A percentile compares a stretch with the other conserved stretches of the same genome.
Conservation (phyloP, 1,140 invertebrate species). For the Pseudomyrmex pallidus region DNA sequence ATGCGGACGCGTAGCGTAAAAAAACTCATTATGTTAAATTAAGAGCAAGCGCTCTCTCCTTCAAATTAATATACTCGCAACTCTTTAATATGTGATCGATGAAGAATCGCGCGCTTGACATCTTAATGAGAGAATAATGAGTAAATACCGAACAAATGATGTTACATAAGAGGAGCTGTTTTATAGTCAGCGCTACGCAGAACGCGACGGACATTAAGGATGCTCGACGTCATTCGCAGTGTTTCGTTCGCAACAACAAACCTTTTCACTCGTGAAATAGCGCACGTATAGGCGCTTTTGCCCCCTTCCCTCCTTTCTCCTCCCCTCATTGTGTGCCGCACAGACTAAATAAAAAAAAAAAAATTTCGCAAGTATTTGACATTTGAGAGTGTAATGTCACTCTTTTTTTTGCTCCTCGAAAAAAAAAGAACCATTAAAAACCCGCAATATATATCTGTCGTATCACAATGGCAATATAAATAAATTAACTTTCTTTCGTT, state of each 20-base stretch:
- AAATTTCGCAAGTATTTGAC: no score
- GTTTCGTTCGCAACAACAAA: conserved; percentile 30
- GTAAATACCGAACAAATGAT: conserved; percentile 4
- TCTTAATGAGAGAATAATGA: conserved; percentile 45
- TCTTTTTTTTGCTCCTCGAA: no score
- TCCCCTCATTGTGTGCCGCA: no score
- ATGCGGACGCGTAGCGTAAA: background rate
- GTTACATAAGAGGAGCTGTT: conserved; percentile 52
- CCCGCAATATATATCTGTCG: no score
- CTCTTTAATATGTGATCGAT: background rate
- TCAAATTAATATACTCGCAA: no score
- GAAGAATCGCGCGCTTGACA: background rate
- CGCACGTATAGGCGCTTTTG: no score
- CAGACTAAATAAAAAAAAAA: no score
- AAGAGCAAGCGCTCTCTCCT: background rate
- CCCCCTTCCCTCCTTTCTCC: no score
- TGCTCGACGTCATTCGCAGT: conserved; percentile 41
- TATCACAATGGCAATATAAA: no score
- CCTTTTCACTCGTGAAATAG: conserved; percentile 45
- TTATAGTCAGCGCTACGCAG: conserved; percentile 55
- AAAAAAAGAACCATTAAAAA: no score
- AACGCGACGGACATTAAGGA: conserved; percentile 35
- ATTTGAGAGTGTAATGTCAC: no score
- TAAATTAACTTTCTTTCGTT: no score
- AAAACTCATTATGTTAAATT: background rate